Percentiles rank a stretch among this genome's conserved stretches.
Conservation (phyloP, 1,140 invertebrate genomes). For the Leptinotarsa undecemlineata region DNA sequence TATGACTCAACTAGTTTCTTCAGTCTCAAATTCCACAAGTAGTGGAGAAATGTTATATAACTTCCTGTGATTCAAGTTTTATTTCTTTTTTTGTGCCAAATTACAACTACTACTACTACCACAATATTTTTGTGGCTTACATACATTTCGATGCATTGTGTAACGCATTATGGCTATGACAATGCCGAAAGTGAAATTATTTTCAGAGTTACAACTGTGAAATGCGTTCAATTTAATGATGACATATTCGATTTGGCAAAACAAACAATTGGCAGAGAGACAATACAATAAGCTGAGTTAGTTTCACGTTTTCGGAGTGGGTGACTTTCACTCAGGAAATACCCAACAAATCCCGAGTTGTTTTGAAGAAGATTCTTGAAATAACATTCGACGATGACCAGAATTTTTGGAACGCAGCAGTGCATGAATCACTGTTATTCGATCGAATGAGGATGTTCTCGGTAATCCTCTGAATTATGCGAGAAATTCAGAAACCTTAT, state of each 20-base stretch:
- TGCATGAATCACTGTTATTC: not conserved
- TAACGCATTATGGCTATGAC: not conserved
- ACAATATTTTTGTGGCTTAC: not conserved
- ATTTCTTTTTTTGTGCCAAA: not conserved
- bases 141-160: not conserved
- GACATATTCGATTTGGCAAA: slow-evolving; percentile 14
- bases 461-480: not conserved
- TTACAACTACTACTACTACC: not conserved
- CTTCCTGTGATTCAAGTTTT: not conserved
- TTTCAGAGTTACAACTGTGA: not conserved
- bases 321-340: slow-evolving; percentile 1
- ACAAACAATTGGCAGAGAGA: slow-evolving; percentile 13
- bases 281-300: not conserved
- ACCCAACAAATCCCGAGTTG: not conserved
- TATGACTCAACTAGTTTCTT: too few species aligned
- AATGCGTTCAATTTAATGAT: not conserved
- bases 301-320: not conserved
- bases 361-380: not conserved
- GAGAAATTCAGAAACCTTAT: not conserved
- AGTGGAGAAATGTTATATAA: not conserved
- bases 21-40: too few species aligned
- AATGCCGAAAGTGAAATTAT: slow-evolving; percentile 13
- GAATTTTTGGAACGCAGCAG: not conserved
- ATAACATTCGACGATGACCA: not conserved
- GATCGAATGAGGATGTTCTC: not conserved